Base-by-base conservation (phyloP, 2,797 vertebrate species). In the Chanos chanos region DNA sequence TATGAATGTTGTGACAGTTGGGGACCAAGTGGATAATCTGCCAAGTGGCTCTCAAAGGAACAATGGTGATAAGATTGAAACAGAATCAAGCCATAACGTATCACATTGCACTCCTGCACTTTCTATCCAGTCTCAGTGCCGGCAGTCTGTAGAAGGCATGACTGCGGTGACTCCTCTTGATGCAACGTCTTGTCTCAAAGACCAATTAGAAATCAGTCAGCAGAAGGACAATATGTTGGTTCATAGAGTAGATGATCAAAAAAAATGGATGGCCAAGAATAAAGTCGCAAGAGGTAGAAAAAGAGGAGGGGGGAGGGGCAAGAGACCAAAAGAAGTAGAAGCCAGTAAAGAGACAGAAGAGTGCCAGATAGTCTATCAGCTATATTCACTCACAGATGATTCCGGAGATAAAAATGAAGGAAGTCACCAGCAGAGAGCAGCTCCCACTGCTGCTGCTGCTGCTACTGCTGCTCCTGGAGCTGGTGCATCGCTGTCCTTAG, bases 1-100 rank as follows among this genome's bases (percentile, higher is more conserved):
- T 21, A 83, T 89, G 1, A 84, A 87, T 74, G 66, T 90, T 54
- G 80, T 91, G 61, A 88, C 85, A 45, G 81, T 87, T 55, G 89
- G 85, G 56, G 86, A 86, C 24, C 78, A 81, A 37, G 19, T 49
- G 5, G 45, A 25, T 6, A 49, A 12, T 13, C 7, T 52, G 47
- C 58, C 18, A 7, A 41, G 30, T 60, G 33, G 37, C 12, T 41
- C 51, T 24, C 66, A 53, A 39, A 69, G 75, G 5, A 34, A 34
- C 10, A n/a, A 36, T 19, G 16, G 61, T 16, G 69, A 64, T 70
- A 74, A 61, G 4, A n/a, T n/a, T n/a, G 69, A 74, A 58, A 25
- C 22, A 43, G 49, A 3, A 63, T 33, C 50, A 33, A 15, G 22
- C 22, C 60, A 18, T 33, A 64, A 40, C 51, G 50, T 50, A 33